Conservation (phyloP, 2,888 invertebrate species). For the Girardia tigrina region DNA sequence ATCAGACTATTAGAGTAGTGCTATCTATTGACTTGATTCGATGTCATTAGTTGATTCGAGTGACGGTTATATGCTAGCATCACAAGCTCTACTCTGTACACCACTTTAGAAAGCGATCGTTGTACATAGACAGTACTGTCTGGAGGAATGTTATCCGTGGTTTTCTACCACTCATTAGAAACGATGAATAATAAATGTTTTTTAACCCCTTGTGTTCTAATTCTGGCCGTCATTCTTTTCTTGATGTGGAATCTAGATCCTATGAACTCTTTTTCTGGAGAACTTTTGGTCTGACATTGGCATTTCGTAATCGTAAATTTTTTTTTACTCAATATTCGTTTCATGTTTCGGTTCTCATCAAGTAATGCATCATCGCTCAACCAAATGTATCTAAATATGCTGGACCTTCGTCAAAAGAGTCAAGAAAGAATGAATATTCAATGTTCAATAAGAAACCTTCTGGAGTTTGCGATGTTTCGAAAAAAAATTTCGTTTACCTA, state of each 20-base stretch:
- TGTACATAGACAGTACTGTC: not conserved
- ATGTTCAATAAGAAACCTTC: no score
- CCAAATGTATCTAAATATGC: no score
- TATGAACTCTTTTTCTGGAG: conserved; percentile 12
- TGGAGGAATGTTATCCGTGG: not conserved
- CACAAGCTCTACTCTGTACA: not conserved
- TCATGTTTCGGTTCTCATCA: no score
- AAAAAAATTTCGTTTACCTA: no score
- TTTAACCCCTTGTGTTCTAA: not conserved
- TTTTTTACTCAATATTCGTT: no score
- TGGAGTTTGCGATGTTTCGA: no score
- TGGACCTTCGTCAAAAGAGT: no score
- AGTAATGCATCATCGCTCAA: no score
- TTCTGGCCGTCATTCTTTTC: not conserved
- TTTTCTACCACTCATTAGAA: no score
- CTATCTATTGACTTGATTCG: not conserved
- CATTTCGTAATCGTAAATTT: no score
- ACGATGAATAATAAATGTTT: no score
- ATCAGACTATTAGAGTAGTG: not conserved
- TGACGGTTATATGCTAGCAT: not conserved
- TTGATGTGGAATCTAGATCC: conserved; percentile 26
- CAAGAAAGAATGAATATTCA: no score
- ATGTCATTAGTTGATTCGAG: conserved; percentile 16
- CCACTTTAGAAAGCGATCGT: not conserved
- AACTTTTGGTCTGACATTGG: conserved; percentile 24